These are phyloP conservation scores for Spisula subtruncata DNA, from an alignment of 2,888 invertebrate species.

Conservation along the genomic window DNA sequence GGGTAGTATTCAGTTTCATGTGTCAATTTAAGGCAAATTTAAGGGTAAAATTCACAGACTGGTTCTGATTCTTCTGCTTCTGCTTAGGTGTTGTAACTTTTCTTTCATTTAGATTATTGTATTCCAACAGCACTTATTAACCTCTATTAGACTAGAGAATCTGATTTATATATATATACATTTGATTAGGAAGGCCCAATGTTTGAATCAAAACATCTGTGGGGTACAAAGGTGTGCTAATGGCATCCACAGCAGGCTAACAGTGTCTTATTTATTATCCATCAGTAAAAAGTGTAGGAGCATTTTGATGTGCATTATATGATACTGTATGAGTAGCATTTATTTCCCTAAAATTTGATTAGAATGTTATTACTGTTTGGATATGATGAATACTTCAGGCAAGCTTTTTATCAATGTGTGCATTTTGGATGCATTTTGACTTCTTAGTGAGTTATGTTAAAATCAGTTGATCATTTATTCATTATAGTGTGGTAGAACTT, in stretches of 20 bases:
- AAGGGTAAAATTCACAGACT: too few relatives aligned
- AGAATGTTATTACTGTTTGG: background rate
- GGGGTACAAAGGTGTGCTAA: too few relatives aligned
- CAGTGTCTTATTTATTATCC: too few relatives aligned
- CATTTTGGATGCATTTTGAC: background rate
- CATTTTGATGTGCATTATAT: background rate
- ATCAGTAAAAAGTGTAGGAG: background rate
- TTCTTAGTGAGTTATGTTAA: background rate
- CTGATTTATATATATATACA: too few relatives aligned
- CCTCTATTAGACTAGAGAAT: too few relatives aligned
- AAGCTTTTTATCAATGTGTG: slow-evolving; percentile 1
- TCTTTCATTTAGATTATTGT: background rate
- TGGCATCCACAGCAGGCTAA: too few relatives aligned
- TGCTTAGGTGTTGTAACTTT: background rate
- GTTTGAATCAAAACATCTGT: too few relatives aligned
- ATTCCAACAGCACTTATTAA: background rate
- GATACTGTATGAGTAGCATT: background rate
- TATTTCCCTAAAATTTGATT: background rate
- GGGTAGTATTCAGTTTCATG: too few relatives aligned
- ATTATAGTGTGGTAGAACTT: background rate
- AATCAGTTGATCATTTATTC: background rate
- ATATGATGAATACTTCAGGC: background rate
- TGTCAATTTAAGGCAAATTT: too few relatives aligned
- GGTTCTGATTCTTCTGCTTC: background rate
- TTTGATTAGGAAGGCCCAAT: too few relatives aligned